phyloP scores from a whole-genome alignment of 2,113 vertebrate genomes.

The Copsychus sechellarum region DNA sequence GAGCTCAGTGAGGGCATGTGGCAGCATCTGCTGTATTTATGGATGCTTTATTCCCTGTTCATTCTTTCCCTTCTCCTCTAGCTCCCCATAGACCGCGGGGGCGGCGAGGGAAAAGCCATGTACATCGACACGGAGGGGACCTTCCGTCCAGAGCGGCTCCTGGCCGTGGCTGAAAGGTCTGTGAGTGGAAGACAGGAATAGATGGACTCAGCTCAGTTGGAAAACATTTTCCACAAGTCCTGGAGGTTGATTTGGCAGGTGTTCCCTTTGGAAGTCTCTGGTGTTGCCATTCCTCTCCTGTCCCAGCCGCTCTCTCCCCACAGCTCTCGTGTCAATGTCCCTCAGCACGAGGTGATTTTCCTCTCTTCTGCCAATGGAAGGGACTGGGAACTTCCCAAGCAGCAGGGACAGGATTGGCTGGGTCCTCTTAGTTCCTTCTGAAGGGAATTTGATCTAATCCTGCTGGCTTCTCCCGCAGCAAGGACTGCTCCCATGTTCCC shows the following conservation, averaged over 20 bases:
- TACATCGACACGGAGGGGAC: slow-evolving; percentile 97
- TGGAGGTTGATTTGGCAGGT: neutral
- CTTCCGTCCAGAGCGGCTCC: slow-evolving; percentile 92
- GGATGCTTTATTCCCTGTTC: neutral
- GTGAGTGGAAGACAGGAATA: neutral
- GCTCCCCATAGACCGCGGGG: slow-evolving; percentile 94
- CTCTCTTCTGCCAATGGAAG: neutral
- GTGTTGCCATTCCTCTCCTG: fast-evolving
- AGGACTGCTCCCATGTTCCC: neutral
- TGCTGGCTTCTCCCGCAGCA: neutral
- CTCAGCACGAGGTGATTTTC: neutral
- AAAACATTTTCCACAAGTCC: neutral
- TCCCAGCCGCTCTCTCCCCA: neutral
- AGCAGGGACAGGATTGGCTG: neutral
- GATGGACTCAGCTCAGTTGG: neutral
- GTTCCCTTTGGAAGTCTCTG: neutral
- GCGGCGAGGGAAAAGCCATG: slow-evolving; percentile 98
- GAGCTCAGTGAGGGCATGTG: neutral
- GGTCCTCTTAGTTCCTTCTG: neutral
- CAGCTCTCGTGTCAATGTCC: neutral
- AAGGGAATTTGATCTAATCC: neutral
- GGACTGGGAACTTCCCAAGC: neutral
- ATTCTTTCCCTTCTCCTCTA: slow-evolving; percentile 17
- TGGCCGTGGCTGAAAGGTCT: slow-evolving; percentile 95
- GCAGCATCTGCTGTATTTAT: neutral